These are phyloP conservation scores for Yponomeuta plumbellus DNA, from an alignment of 2,888 invertebrate species.

Conservation along the genomic window DNA sequence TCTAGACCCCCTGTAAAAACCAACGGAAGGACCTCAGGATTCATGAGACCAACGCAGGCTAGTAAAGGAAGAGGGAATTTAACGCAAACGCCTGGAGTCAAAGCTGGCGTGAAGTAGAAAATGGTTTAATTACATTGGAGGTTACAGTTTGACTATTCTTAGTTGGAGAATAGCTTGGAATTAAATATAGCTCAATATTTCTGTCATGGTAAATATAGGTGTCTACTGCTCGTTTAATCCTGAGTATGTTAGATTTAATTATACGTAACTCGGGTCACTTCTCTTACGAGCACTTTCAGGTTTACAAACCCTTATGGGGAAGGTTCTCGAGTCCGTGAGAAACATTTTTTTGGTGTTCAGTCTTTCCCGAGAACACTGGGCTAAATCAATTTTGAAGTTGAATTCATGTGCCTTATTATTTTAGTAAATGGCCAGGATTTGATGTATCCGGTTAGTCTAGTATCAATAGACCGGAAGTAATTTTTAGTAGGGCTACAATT, in stretches of 20 bases:
- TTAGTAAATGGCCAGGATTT: neutral
- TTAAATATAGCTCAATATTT: too few species aligned
- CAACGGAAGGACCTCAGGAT: conserved; percentile 72
- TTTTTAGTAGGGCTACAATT: conserved; percentile 18
- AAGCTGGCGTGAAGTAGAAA: conserved; percentile 53
- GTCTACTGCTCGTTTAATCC: too few species aligned
- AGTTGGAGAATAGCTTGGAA: too few species aligned
- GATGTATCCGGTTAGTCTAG: neutral
- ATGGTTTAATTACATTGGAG: neutral
- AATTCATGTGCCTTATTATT: conserved; percentile 4
- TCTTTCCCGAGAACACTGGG: too few species aligned
- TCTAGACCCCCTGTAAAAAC: conserved; percentile 62
- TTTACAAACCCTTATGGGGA: too few species aligned
- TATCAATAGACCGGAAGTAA: too few species aligned
- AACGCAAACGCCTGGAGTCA: conserved; percentile 44
- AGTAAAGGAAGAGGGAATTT: conserved; percentile 82
- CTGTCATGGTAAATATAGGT: too few species aligned
- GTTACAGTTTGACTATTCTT: neutral
- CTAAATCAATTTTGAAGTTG: neutral
- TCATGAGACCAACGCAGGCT: conserved; percentile 92
- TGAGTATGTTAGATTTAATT: too few species aligned
- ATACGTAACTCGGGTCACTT: too few species aligned
- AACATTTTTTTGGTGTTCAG: too few species aligned
- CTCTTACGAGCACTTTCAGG: too few species aligned
- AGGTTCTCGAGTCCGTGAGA: too few species aligned